phyloP scores from a whole-genome alignment of 2,888 invertebrate genomes.

The Himalopsyche tibetana region DNA sequence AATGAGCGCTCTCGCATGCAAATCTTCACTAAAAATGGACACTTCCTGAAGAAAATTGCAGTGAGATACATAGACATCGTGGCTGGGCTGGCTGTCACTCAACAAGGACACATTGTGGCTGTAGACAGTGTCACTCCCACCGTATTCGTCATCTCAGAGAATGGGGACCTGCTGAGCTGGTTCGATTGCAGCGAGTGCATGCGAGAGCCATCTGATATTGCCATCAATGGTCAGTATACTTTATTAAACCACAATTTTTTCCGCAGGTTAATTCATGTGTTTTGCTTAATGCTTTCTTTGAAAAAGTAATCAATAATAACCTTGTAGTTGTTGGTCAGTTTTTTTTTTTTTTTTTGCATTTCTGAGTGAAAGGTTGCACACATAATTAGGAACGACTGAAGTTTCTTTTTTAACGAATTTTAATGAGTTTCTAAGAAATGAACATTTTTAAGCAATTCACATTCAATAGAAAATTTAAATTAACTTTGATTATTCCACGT shows the following conservation, averaged over 20 bases:
- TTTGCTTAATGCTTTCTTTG: too few species aligned
- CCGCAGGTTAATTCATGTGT: too few species aligned
- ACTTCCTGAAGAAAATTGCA: slow-evolving; percentile 96
- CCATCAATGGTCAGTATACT: slow-evolving; percentile 87
- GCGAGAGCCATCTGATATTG: slow-evolving; percentile 98
- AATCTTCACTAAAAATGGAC: slow-evolving; percentile 96
- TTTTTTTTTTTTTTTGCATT: too few species aligned
- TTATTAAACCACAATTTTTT: background rate
- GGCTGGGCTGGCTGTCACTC: slow-evolving; percentile 95
- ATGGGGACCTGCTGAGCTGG: slow-evolving; percentile 95
- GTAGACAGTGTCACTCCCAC: slow-evolving; percentile 98
- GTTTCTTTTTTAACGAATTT: too few species aligned
- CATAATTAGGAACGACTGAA: too few species aligned
- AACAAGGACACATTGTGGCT: slow-evolving; percentile 94
- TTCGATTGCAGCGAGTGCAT: slow-evolving; percentile 98
- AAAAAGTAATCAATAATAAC: too few species aligned
- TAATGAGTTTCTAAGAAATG: too few species aligned
- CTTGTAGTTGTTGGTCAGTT: too few species aligned
- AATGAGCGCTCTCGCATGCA: slow-evolving; percentile 98
- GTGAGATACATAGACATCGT: slow-evolving; percentile 91
- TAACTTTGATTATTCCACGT: too few species aligned
- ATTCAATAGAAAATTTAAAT: too few species aligned
- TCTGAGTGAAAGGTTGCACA: too few species aligned
- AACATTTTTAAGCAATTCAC: too few species aligned
- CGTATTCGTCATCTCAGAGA: slow-evolving; percentile 94